Percentiles rank a stretch among this genome's conserved stretches.
Evolutionary conservation across 2,888 invertebrate genomes (phyloP).

Genomic region (Lochmaea crataegi): DNA sequence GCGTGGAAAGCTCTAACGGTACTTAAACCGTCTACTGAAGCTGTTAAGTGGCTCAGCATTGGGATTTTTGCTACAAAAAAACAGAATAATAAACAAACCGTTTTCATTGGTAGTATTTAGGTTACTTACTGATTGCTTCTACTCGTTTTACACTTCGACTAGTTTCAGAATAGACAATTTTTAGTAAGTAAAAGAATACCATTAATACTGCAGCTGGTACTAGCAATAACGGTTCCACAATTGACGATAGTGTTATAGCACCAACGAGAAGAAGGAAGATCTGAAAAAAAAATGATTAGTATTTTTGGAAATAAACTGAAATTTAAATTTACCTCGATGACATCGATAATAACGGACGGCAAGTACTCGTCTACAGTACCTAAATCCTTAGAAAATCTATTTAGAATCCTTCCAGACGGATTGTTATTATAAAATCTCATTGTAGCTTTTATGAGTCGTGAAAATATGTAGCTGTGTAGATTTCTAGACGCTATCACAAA

Average conservation of each 20-base stretch:
- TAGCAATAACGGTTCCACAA: conserved; percentile 78
- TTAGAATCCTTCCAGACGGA: conserved; percentile 62
- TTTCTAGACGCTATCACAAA: conserved; percentile 60
- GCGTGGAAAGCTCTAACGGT: conserved; percentile 81
- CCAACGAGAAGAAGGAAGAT: conserved; percentile 72
- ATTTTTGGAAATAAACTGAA: not conserved
- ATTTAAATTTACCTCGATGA: conserved; percentile 55
- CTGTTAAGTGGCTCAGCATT: conserved; percentile 80
- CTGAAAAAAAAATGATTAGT: conserved; percentile 47
- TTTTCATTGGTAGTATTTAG: not conserved
- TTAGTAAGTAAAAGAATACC: conserved; percentile 73
- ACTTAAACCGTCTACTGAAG: conserved; percentile 80
- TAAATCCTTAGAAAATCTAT: conserved; percentile 66
- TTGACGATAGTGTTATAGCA: conserved; percentile 76
- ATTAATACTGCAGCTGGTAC: conserved; percentile 75
- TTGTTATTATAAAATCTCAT: conserved; percentile 63
- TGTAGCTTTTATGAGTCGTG: conserved; percentile 57
- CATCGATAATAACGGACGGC: conserved; percentile 60
- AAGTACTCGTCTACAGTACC: conserved; percentile 75
- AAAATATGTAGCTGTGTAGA: conserved; percentile 60
- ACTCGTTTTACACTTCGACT: conserved; percentile 80
- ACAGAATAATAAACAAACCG: not conserved
- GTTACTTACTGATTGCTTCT: conserved; percentile 74
- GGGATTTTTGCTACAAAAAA: conserved; percentile 76
- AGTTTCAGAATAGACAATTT: conserved; percentile 78